Conservation (phyloP, 2,888 invertebrate species). For the Mycalesis mineus region DNA sequence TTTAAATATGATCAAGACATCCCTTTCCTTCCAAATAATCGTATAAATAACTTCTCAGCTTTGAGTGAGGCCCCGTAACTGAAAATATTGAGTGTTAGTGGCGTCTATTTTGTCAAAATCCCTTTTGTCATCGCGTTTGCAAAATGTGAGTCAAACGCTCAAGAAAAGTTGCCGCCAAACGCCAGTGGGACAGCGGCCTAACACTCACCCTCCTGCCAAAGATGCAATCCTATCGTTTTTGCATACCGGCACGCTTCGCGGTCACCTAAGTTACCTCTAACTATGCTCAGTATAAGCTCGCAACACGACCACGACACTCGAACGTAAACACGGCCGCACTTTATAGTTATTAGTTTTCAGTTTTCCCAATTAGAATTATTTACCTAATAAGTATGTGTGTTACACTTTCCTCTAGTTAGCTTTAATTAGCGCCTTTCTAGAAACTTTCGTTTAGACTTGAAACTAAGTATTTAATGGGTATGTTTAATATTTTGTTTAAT, state of each 20-base stretch:
- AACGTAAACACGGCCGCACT: neutral
- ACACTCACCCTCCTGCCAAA: conserved; percentile 43
- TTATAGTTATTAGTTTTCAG: conserved; percentile 2
- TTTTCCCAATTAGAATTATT: neutral
- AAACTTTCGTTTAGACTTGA: neutral
- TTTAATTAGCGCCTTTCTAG: neutral
- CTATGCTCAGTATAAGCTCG: too few relatives aligned
- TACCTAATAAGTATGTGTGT: neutral
- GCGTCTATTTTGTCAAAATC: too few relatives aligned
- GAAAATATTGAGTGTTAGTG: too few relatives aligned
- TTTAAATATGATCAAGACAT: too few relatives aligned
- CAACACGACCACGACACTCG: neutral
- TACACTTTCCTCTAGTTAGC: neutral
- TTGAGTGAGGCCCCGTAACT: too few relatives aligned
- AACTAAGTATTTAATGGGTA: neutral
- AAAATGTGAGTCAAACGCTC: too few relatives aligned
- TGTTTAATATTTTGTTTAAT: neutral
- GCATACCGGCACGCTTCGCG: conserved; percentile 7
- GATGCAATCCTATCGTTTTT: conserved; percentile 34
- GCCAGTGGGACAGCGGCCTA: conserved; percentile 11
- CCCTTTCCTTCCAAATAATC: too few relatives aligned
- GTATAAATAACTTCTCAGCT: too few relatives aligned
- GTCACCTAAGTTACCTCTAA: neutral
- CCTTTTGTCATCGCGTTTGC: too few relatives aligned
- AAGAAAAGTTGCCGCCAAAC: too few relatives aligned